Conservation (phyloP, 2,113 vertebrate genomes). For the Centropus unirufus region DNA sequence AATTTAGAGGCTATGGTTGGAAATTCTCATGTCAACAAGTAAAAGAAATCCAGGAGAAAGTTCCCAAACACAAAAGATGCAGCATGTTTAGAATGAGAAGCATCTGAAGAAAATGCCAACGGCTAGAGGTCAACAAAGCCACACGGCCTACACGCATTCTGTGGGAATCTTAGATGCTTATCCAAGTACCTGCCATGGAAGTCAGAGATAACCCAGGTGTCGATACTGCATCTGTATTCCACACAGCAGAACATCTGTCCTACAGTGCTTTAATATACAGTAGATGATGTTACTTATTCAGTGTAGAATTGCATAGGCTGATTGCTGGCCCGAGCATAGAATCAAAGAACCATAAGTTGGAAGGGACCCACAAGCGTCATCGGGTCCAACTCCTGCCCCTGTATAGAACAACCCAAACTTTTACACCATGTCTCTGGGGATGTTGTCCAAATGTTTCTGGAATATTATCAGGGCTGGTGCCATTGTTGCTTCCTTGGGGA, state of each 20-base stretch:
- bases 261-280: neutral
- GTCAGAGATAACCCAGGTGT: neutral
- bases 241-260: neutral
- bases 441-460: no score
- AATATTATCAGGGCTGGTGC: no score
- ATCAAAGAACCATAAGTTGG: no score
- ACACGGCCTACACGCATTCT: accelerated
- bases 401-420: no score
- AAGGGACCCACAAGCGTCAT: no score
- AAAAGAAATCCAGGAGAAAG: neutral
- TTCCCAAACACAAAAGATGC: neutral
- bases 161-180: neutral
- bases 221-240: neutral
- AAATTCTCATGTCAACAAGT: neutral
- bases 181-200: neutral
- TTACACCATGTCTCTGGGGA: no score
- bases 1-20: neutral
- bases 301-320: neutral
- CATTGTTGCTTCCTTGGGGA: no score
- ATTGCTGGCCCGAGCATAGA: neutral
- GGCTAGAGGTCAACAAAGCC: neutral
- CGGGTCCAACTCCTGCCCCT: no score
- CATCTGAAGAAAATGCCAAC: neutral
- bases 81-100: neutral
- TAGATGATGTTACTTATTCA: neutral